These are phyloP conservation scores for Symphodus melops DNA, from an alignment of 2,113 vertebrate genomes.

Conservation along the genomic window DNA sequence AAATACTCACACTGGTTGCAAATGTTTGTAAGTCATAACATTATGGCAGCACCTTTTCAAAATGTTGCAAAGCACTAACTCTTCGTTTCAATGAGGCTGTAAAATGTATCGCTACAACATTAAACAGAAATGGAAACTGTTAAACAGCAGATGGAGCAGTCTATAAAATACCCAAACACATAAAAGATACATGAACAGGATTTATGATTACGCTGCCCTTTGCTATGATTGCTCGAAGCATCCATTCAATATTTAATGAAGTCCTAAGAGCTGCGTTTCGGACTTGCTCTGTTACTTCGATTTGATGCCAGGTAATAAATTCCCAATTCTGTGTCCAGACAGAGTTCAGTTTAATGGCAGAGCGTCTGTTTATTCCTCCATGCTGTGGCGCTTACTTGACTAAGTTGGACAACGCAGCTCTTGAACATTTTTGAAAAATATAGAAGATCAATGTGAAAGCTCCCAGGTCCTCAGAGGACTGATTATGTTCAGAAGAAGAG, in stretches of 20 bases:
- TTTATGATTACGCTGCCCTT: conserved; percentile 27
- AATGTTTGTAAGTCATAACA: neutral
- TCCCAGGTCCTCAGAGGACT: neutral
- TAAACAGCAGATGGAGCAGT: conserved; percentile 28
- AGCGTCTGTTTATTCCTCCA: conserved; percentile 10
- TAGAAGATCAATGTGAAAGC: neutral
- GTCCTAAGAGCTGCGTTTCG: conserved; percentile 15
- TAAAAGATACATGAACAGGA: conserved; percentile 38
- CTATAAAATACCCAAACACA: conserved; percentile 26
- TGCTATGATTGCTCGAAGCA: conserved; percentile 32
- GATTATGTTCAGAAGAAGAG: neutral
- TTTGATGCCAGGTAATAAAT: conserved; percentile 43
- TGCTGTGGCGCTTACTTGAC: conserved; percentile 44
- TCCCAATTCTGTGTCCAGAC: neutral
- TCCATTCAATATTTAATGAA: conserved; percentile 49
- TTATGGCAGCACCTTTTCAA: neutral
- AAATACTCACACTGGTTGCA: neutral
- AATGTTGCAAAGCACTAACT: conserved; percentile 9
- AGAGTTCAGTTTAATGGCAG: conserved; percentile 31
- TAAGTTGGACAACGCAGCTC: conserved; percentile 20
- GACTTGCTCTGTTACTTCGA: conserved; percentile 25
- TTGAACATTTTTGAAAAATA: neutral
- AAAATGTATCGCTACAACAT: conserved; percentile 7
- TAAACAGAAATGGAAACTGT: conserved; percentile 12
- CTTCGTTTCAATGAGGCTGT: conserved; percentile 15